Percentiles rank a stretch among this genome's conserved stretches.
Conservation (phyloP, 2,888 invertebrate genomes). For the Eueremaeus valkanovi region DNA sequence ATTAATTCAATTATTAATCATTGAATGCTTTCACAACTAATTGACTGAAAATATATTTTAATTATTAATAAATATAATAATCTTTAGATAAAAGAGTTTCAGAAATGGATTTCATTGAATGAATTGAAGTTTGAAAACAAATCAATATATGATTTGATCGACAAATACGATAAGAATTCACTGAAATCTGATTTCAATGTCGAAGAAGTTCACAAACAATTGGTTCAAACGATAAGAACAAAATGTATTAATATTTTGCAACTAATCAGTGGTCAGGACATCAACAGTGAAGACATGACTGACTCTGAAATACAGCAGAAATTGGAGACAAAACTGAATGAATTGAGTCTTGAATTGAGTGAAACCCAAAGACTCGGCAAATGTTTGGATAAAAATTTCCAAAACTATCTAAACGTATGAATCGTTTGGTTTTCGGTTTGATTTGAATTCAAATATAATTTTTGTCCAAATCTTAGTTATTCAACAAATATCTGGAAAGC, state of each 20-base stretch:
- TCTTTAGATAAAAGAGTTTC: not conserved
- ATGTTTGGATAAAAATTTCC: not conserved
- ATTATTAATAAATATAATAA: no score
- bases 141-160: not conserved
- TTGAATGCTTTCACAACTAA: not conserved
- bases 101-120: not conserved
- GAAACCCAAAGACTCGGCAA: not conserved
- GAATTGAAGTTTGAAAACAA: not conserved
- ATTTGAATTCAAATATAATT: not conserved
- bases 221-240: not conserved
- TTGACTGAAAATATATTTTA: not conserved
- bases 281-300: not conserved
- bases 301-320: not conserved
- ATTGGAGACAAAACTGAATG: not conserved
- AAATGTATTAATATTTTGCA: conserved; percentile 18
- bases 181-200: not conserved
- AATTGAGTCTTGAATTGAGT: not conserved
- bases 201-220: not conserved
- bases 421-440: not conserved
- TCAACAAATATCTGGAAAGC: not conserved
- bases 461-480: not conserved
- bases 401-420: conserved; percentile 19
- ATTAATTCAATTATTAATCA: no score
- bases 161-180: conserved; percentile 13
- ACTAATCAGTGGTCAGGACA: not conserved